phyloP scores from a whole-genome alignment of 2,113 vertebrate species.

The Corythaixoides concolor region DNA sequence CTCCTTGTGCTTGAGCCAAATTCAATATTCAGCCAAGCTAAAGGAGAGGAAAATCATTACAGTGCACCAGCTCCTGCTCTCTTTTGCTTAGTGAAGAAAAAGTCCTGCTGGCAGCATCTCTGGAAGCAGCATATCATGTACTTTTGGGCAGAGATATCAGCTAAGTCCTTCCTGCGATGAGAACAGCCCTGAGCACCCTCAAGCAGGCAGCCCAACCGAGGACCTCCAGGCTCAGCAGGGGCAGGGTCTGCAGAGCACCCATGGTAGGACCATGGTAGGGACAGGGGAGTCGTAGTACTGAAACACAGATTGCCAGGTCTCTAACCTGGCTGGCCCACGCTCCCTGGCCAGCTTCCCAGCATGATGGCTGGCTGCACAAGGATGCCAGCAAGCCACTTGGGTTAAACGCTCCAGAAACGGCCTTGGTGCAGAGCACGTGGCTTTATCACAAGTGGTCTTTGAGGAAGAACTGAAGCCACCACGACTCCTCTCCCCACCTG shows the following conservation, averaged over 20 bases:
- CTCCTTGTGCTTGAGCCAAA: not conserved
- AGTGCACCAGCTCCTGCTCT: not conserved
- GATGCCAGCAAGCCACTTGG: not conserved
- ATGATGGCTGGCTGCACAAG: not conserved
- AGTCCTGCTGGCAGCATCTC: not conserved
- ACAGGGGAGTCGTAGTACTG: not conserved
- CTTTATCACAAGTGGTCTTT: not conserved
- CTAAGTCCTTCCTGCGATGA: not conserved
- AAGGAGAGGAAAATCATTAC: not conserved
- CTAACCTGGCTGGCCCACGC: not conserved
- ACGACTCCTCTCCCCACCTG: not conserved
- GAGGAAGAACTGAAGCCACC: not conserved
- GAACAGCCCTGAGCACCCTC: not conserved
- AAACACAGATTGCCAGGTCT: not conserved
- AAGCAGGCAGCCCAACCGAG: accelerated
- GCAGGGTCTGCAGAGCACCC: not conserved
- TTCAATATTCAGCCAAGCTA: not conserved
- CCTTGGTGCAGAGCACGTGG: accelerated
- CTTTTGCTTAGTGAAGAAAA: not conserved
- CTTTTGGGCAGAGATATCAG: not conserved
- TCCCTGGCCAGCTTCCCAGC: not conserved
- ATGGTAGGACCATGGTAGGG: accelerated
- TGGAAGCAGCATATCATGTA: not conserved
- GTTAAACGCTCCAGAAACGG: not conserved
- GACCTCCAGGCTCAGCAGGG: not conserved